These are phyloP conservation scores for Buathra laborator DNA, from an alignment of 2,888 invertebrate genomes.

Conservation along the genomic window DNA sequence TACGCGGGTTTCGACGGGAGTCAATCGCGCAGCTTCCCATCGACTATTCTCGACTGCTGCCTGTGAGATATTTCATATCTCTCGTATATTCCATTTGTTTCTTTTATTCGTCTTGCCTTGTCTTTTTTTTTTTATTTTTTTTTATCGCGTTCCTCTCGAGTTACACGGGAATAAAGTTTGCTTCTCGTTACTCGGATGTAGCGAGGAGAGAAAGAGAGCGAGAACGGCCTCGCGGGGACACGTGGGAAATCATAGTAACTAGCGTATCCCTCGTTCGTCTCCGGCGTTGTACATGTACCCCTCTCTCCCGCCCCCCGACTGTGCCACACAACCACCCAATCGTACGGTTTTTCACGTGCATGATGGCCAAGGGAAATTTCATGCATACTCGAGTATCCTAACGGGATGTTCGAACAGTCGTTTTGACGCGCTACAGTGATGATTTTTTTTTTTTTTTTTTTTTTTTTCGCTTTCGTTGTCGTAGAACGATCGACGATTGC, in stretches of 20 bases:
- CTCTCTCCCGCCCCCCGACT: not conserved
- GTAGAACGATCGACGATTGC: not conserved
- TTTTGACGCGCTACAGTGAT: conserved; percentile 10
- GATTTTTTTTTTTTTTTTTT: conserved; percentile 9
- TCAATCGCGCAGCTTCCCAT: conserved; percentile 25
- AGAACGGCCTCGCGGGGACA: conserved; percentile 58
- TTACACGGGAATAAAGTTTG: conserved; percentile 60
- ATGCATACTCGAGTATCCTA: conserved; percentile 65
- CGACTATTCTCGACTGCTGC: conserved; percentile 8
- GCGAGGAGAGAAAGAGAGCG: conserved; percentile 1
- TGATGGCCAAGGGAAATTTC: conserved; percentile 55
- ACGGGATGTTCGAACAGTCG: conserved; percentile 51
- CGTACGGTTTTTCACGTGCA: conserved; percentile 43
- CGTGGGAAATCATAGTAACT: conserved; percentile 72
- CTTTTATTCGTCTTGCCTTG: conserved; percentile 22
- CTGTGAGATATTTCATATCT: conserved; percentile 21
- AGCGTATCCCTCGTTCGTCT: conserved; percentile 56
- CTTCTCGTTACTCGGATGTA: conserved; percentile 59
- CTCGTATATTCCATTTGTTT: conserved; percentile 31
- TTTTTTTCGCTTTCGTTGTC: not conserved
- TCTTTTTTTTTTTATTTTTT: conserved; percentile 34
- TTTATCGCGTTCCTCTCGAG: conserved; percentile 33
- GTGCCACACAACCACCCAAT: conserved; percentile 38
- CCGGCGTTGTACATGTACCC: conserved; percentile 34
- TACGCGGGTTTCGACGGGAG: conserved; percentile 21